Conservation (phyloP, 1,140 invertebrate species). For the Drosophila suzukii region DNA sequence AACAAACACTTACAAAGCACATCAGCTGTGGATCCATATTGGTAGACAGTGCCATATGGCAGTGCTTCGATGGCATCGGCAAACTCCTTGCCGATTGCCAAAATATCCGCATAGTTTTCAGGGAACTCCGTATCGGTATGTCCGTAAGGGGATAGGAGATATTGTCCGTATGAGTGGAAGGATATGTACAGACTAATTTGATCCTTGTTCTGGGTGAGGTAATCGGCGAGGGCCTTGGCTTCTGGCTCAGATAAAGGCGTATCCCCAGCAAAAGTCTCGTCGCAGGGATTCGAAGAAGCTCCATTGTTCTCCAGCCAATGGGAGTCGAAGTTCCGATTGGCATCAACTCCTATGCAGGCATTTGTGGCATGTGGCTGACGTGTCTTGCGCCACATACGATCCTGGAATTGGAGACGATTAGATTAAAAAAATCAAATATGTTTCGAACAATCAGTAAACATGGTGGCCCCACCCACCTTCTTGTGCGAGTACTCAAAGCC, state of each 20-base stretch:
- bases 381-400: conserved; percentile 86
- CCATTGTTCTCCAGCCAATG: conserved; percentile 86
- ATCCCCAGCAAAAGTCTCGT: conserved; percentile 89
- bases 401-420: conserved; percentile 46
- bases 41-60: conserved; percentile 86
- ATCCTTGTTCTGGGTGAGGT: conserved; percentile 85
- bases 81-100: conserved; percentile 85
- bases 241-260: conserved; percentile 91
- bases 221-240: conserved; percentile 87
- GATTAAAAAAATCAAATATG: neutral
- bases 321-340: conserved; percentile 89
- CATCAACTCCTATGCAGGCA: conserved; percentile 87
- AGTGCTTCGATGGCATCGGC: conserved; percentile 83
- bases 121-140: conserved; percentile 84
- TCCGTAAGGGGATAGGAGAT: conserved; percentile 85
- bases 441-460: neutral
- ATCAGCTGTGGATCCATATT: conserved; percentile 85
- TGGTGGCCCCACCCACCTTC: conserved; percentile 54
- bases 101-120: conserved; percentile 85
- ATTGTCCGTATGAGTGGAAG: conserved; percentile 86
- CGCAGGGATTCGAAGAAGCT: conserved; percentile 85
- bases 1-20: conserved; percentile 86
- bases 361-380: conserved; percentile 72
- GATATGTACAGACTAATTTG: conserved; percentile 86
- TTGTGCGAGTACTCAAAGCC: conserved; percentile 88